Conservation (phyloP, 2,113 vertebrate genomes). For the Progne subis region DNA sequence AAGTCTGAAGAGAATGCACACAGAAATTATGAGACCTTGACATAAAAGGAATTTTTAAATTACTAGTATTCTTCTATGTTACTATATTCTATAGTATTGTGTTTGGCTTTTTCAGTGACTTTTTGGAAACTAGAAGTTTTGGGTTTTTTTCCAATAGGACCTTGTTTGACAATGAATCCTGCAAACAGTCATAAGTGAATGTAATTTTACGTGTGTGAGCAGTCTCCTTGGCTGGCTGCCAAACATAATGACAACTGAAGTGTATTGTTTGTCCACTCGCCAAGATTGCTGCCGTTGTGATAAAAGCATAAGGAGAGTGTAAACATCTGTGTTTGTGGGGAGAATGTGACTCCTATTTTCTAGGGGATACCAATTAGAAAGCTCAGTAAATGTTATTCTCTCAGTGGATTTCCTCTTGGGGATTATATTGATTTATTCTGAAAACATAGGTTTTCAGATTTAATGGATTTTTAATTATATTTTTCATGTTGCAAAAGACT, state of each 20-base stretch:
- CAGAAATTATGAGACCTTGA: background rate
- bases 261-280: constrained; percentile 44
- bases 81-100: background rate
- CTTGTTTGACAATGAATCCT: background rate
- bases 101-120: background rate
- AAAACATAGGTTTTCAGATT: constrained; percentile 6
- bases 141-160: background rate
- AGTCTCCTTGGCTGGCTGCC: background rate
- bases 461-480: constrained; percentile 38
- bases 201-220: background rate
- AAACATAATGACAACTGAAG: constrained; percentile 30
- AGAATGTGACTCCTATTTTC: background rate
- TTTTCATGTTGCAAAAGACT: background rate
- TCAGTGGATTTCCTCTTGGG: background rate
- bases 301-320: constrained; percentile 29
- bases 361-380: constrained; percentile 11
- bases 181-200: background rate
- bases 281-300: constrained; percentile 56
- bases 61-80: background rate
- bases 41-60: background rate
- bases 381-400: constrained; percentile 6
- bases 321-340: constrained; percentile 46
- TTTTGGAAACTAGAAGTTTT: background rate
- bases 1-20: background rate
- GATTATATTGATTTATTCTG: constrained; percentile 17